A percentile compares a stretch with the other conserved stretches of the same genome.
Evolutionary conservation across 2,888 invertebrate genomes (phyloP).

Genomic region (Clivina fossor): DNA sequence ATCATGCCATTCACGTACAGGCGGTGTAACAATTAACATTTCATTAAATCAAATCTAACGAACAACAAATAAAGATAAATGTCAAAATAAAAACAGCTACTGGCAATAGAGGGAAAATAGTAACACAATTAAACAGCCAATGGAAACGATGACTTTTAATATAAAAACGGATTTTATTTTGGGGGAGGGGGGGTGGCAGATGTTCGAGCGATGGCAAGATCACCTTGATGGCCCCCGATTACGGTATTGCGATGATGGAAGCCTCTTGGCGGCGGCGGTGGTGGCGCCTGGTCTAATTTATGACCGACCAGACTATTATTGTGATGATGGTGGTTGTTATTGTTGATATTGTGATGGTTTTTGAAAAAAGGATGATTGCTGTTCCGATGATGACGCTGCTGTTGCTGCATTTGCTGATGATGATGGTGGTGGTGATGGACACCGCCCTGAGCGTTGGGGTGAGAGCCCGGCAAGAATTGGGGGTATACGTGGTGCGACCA

Average conservation of each 20-base stretch:
- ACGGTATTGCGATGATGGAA: conserved; percentile 28
- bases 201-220: conserved; percentile 3
- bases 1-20: conserved; percentile 13
- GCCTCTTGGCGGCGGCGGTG: conserved; percentile 23
- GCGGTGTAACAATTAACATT: conserved; percentile 19
- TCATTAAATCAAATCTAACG: conserved; percentile 5
- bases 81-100: conserved; percentile 17
- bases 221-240: conserved; percentile 26
- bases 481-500: conserved; percentile 95
- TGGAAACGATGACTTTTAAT: neutral
- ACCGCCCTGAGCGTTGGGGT: conserved; percentile 67
- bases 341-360: conserved; percentile 59
- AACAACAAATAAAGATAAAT: conserved; percentile 3
- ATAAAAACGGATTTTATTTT: neutral
- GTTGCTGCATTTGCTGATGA: conserved; percentile 52
- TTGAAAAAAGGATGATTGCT: conserved; percentile 58
- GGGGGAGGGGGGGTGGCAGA: conserved; percentile 8
- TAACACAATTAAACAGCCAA: neutral
- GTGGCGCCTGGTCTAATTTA: conserved; percentile 6
- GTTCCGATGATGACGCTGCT: conserved; percentile 55
- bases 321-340: conserved; percentile 63
- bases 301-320: conserved; percentile 54
- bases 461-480: conserved; percentile 89
- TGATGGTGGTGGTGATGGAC: conserved; percentile 53
- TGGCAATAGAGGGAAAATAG: neutral